Conservation (phyloP, 2,113 vertebrate genomes). For the Rhinogobius similis region DNA sequence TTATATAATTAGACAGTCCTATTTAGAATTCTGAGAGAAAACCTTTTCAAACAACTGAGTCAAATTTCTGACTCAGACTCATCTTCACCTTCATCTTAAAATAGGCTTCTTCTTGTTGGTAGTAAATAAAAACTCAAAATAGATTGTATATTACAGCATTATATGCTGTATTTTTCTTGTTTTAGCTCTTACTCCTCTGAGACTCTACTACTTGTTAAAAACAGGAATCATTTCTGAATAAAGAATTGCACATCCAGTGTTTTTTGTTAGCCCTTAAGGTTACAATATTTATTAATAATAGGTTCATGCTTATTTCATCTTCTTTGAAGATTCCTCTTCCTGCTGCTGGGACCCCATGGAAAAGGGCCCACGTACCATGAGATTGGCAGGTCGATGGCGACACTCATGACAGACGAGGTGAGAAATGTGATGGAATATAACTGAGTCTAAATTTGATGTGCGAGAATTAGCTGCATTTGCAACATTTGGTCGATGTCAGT, state of each 20-base stretch:
- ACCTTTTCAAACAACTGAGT: too few species aligned
- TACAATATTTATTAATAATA: not conserved
- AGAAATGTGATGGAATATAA: conserved; percentile 31
- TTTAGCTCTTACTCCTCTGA: too few species aligned
- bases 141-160: too few species aligned
- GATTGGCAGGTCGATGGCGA: conserved; percentile 95
- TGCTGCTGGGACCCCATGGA: conserved; percentile 90
- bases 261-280: not conserved
- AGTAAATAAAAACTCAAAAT: too few species aligned
- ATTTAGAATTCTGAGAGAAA: too few species aligned
- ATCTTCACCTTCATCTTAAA: too few species aligned
- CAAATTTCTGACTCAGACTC: too few species aligned
- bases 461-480: conserved; percentile 6
- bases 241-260: not conserved
- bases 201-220: not conserved
- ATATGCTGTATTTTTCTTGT: too few species aligned
- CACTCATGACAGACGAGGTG: conserved; percentile 96
- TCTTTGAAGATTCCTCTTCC: conserved; percentile 88
- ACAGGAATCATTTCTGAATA: not conserved
- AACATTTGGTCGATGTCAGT: not conserved
- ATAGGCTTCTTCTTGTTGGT: too few species aligned
- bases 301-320: conserved; percentile 8
- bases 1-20: not conserved
- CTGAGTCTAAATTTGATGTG: not conserved
- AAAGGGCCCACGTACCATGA: conserved; percentile 95